These are phyloP conservation scores for Cotesia glomerata DNA, from an alignment of 1,140 invertebrate species.

Conservation along the genomic window DNA sequence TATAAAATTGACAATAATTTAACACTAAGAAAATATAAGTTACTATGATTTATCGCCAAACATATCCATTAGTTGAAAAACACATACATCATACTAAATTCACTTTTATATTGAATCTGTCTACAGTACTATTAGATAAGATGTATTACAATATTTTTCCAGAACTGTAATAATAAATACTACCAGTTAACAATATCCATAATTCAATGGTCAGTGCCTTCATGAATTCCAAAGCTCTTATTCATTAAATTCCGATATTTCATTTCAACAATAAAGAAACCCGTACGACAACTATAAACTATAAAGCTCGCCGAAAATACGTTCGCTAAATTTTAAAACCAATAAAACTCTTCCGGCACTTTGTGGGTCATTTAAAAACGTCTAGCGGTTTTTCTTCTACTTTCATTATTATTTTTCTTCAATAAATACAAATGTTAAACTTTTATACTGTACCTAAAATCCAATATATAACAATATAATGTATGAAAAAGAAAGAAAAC, in stretches of 20 bases:
- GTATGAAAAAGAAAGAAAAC: not conserved
- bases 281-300: not conserved
- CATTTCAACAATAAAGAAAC: not conserved
- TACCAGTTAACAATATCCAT: not conserved
- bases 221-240: not conserved
- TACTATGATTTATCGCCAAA: not conserved
- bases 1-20: too few relatives aligned
- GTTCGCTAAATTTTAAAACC: constrained; percentile 8
- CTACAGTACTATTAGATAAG: not conserved
- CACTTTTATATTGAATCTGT: not conserved
- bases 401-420: not conserved
- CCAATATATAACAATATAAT: too few relatives aligned
- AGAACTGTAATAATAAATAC: constrained; percentile 1
- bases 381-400: not conserved
- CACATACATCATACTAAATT: not conserved
- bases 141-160: not conserved
- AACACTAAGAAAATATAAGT: not conserved
- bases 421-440: not conserved
- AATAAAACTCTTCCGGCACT: constrained; percentile 9
- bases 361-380: not conserved
- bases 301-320: constrained; percentile 5
- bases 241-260: constrained; percentile 26
- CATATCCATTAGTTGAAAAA: not conserved
- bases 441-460: not conserved
- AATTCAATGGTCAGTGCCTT: not conserved